Conservation (phyloP, 1,140 invertebrate species). For the Stratiolaelaps scimitus region DNA sequence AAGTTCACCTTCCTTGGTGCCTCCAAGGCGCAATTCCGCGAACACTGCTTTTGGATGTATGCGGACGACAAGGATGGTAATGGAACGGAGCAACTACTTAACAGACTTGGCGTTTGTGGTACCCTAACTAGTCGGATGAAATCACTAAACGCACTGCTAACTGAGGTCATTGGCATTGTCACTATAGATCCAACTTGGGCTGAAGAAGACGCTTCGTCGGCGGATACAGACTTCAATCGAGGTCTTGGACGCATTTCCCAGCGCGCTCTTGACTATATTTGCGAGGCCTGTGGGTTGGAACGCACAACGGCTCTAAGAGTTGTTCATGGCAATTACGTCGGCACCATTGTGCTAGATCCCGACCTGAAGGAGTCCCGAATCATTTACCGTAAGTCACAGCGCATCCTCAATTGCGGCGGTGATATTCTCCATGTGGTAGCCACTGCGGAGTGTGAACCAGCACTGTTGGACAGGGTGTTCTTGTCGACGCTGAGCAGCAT, state of each 20-base stretch:
- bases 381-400: constrained; percentile 2
- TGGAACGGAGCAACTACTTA: neutral
- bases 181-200: neutral
- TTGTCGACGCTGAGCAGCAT: constrained; percentile 10
- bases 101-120: neutral
- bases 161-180: neutral
- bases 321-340: neutral
- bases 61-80: neutral
- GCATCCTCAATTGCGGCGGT: neutral
- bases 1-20: neutral
- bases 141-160: neutral
- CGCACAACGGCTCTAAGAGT: neutral
- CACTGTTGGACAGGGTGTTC: neutral
- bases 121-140: neutral
- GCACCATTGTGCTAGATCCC: neutral
- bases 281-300: neutral
- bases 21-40: neutral
- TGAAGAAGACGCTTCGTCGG: neutral
- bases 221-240: neutral
- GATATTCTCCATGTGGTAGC: neutral
- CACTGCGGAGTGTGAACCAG: neutral
- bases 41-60: constrained; percentile 13
- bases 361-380: neutral
- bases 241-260: neutral
- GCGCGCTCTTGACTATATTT: neutral